Conservation (phyloP, 2,797 vertebrate genomes). For the Sternotherus odoratus region DNA sequence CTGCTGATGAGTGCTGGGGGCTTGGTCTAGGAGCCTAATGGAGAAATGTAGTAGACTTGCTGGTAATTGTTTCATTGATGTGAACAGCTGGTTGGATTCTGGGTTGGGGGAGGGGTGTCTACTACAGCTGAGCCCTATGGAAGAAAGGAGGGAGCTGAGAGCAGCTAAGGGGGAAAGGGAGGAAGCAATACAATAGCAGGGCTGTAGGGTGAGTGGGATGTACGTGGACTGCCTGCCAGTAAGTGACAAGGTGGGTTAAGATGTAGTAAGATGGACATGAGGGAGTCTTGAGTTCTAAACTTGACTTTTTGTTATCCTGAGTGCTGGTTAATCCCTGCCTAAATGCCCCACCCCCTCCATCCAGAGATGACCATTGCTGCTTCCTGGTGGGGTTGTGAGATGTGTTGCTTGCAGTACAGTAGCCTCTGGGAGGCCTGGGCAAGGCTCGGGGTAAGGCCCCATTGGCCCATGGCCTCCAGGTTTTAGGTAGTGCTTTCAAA, state of each 20-base stretch:
- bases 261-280: background rate
- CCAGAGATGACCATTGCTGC: background rate
- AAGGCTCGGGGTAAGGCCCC: background rate
- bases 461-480: background rate
- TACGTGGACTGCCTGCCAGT: background rate
- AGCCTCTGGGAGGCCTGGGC: too few species aligned
- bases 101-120: background rate
- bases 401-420: background rate
- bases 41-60: background rate
- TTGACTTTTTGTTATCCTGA: background rate
- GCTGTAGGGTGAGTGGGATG: background rate
- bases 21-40: background rate
- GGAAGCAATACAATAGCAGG: background rate
- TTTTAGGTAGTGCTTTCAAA: background rate
- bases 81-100: background rate
- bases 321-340: background rate
- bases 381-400: background rate
- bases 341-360: too few species aligned
- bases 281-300: background rate
- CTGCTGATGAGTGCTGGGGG: background rate
- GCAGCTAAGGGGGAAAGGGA: background rate
- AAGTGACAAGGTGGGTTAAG: background rate
- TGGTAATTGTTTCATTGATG: background rate
- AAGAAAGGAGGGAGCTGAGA: background rate
- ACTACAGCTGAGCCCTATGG: background rate